A percentile compares a stretch with the other conserved stretches of the same genome.
These are phyloP conservation scores for Junonia oenone DNA, from an alignment of 2,888 invertebrate genomes.

Conservation along the genomic window DNA sequence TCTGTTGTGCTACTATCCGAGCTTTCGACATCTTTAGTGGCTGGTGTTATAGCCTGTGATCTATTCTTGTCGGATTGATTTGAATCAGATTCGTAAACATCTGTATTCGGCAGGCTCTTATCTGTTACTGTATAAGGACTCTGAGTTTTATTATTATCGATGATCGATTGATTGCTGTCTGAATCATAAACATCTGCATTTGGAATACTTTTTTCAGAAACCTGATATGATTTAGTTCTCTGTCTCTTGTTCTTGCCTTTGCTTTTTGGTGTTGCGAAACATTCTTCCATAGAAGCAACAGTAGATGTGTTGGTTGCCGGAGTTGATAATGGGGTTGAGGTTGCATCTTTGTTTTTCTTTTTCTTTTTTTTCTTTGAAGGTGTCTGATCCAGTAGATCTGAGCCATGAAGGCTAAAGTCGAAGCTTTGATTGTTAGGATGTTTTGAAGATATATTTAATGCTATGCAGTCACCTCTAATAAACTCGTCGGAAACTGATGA, in stretches of 20 bases:
- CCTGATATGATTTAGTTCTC: slow-evolving; percentile 58
- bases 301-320: slow-evolving; percentile 30
- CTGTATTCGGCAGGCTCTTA: slow-evolving; percentile 61
- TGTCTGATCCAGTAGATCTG: slow-evolving; percentile 59
- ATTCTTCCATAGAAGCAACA: slow-evolving; percentile 44
- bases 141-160: slow-evolving; percentile 44
- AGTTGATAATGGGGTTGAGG: slow-evolving; percentile 48
- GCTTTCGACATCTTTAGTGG: slow-evolving; percentile 22
- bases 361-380: slow-evolving; percentile 65
- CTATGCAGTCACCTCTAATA: slow-evolving; percentile 69
- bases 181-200: slow-evolving; percentile 79
- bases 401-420: slow-evolving; percentile 71
- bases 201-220: slow-evolving; percentile 55
- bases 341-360: slow-evolving; percentile 58
- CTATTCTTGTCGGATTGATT: slow-evolving; percentile 46
- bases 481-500: slow-evolving; percentile 75
- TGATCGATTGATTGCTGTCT: slow-evolving; percentile 71
- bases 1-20: slow-evolving; percentile 37
- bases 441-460: slow-evolving; percentile 67
- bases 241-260: slow-evolving; percentile 67
- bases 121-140: slow-evolving; percentile 54
- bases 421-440: slow-evolving; percentile 58
- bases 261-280: slow-evolving; percentile 71
- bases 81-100: slow-evolving; percentile 80
- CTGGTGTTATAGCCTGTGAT: slow-evolving; percentile 20